Evolutionary conservation across 2,113 vertebrate species (phyloP).

Genomic region (Phoxinus phoxinus): DNA sequence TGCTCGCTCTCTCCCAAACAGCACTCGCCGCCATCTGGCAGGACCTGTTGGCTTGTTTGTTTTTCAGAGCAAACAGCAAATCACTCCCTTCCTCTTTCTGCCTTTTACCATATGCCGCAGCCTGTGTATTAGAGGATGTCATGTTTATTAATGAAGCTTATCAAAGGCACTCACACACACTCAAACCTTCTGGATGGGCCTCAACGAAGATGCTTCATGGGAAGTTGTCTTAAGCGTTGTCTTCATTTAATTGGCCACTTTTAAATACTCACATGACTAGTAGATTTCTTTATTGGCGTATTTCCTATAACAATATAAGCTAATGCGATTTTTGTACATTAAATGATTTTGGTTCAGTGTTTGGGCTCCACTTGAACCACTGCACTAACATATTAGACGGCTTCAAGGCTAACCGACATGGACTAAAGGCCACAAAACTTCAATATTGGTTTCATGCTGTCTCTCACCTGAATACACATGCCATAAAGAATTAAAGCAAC

Average conservation of each 20-base stretch:
- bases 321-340: background rate
- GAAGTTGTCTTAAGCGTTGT: background rate
- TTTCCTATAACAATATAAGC: background rate
- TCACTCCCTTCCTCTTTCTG: slow-evolving; percentile 93
- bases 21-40: slow-evolving; percentile 91
- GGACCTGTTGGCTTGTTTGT: slow-evolving; percentile 99
- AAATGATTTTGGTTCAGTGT: background rate
- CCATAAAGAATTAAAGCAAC: background rate
- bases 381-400: background rate
- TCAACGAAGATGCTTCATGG: slow-evolving; percentile 16
- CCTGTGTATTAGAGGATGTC: slow-evolving; percentile 89
- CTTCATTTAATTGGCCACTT: background rate
- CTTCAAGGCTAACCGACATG: background rate
- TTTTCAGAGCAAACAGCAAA: slow-evolving; percentile 99
- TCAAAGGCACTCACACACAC: slow-evolving; percentile 77
- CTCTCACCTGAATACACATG: slow-evolving; percentile 2
- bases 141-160: slow-evolving; percentile 98
- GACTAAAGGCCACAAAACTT: background rate
- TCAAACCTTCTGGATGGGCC: slow-evolving; percentile 33
- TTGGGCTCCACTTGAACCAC: background rate
- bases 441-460: background rate
- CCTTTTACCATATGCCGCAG: slow-evolving; percentile 97
- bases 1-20: slow-evolving; percentile 34
- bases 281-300: background rate
- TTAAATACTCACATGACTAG: background rate